Percentiles rank a stretch among this genome's conserved stretches.
phyloP scores from a whole-genome alignment of 2,113 vertebrate genomes.

The Haplochromis burtoni region DNA sequence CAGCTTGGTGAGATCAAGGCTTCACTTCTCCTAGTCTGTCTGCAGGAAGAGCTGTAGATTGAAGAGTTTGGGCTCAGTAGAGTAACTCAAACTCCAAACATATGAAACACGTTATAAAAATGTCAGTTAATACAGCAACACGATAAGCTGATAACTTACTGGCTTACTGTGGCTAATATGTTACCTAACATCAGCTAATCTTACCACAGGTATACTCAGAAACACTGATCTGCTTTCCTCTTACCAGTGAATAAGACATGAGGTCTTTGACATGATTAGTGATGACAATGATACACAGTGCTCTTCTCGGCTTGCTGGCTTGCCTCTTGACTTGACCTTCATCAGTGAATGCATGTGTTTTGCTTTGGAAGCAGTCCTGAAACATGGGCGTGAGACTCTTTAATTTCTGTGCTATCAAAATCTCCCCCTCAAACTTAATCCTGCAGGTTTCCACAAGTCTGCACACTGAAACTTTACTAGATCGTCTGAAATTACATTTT shows the following conservation, averaged over 20 bases:
- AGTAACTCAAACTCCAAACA: not conserved
- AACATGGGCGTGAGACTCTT: not conserved
- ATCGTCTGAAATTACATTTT: not conserved
- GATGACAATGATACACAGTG: not conserved
- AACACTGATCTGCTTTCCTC: not conserved
- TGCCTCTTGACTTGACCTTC: not conserved
- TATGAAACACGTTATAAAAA: not conserved
- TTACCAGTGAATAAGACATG: not conserved
- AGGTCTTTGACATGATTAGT: not conserved
- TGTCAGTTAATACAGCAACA: not conserved
- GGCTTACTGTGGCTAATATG: not conserved
- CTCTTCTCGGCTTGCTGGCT: not conserved
- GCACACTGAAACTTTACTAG: not conserved
- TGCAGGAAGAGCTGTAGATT: not conserved
- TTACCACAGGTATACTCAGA: not conserved
- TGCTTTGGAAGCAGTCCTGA: not conserved
- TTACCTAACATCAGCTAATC: not conserved
- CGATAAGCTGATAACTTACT: not conserved
- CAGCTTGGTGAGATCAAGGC: not conserved
- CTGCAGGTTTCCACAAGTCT: not conserved
- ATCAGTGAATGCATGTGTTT: not conserved
- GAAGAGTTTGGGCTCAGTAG: not conserved
- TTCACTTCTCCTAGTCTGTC: not conserved
- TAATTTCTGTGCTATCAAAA: not conserved
- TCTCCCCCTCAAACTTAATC: not conserved